A percentile compares a stretch with the other conserved stretches of the same genome.
Conservation (phyloP, 2,113 vertebrate genomes). For the Oenanthe oenanthe region DNA sequence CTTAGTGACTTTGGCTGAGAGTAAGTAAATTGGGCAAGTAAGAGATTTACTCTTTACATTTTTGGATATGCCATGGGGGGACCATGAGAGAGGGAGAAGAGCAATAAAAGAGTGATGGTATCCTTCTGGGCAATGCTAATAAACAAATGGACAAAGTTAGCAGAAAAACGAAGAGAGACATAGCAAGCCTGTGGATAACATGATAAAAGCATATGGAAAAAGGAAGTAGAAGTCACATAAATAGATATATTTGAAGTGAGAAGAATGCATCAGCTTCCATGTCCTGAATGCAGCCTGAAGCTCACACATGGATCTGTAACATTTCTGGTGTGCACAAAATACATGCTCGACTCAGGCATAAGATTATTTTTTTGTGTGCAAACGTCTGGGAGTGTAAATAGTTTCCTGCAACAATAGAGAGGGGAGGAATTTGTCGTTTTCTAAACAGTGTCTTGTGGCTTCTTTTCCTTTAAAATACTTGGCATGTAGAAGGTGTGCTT, state of each 20-base stretch:
- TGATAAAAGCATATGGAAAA: background rate
- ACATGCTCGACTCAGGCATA: background rate
- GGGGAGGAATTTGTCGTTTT: background rate
- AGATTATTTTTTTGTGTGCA: background rate
- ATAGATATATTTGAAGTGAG: slow-evolving; percentile 39
- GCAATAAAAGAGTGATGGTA: background rate
- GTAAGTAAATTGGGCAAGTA: slow-evolving; percentile 55
- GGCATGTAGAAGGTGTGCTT: background rate
- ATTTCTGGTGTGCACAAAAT: slow-evolving; percentile 21
- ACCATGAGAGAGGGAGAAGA: background rate
- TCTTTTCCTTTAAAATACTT: background rate
- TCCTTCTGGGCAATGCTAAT: background rate
- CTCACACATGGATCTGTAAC: background rate
- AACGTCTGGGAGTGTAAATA: background rate
- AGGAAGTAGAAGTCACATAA: slow-evolving; percentile 1
- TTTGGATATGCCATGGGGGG: background rate
- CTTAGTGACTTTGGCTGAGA: slow-evolving; percentile 68
- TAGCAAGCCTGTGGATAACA: background rate
- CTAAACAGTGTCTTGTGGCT: background rate
- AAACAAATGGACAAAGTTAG: slow-evolving; percentile 28
- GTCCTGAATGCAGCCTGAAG: slow-evolving; percentile 14
- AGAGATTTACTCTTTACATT: slow-evolving; percentile 55
- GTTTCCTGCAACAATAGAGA: slow-evolving; percentile 15
- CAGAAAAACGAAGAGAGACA: slow-evolving; percentile 3
- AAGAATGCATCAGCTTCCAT: background rate